Evolutionary conservation across 2,113 vertebrate genomes (phyloP), one percentile per base, ranked within the genome.

Genomic region (Leiothrix lutea): DNA sequence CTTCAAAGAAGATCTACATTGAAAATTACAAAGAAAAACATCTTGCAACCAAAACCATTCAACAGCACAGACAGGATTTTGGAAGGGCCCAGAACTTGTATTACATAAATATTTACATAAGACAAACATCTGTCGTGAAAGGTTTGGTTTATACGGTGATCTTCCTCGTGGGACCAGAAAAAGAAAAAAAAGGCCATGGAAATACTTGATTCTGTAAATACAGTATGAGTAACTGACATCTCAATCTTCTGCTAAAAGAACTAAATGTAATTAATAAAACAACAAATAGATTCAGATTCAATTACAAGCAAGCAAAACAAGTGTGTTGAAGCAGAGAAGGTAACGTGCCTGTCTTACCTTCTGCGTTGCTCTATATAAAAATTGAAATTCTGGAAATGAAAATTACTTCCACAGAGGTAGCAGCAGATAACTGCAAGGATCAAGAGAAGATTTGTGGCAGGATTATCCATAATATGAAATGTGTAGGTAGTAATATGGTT

Each of bases 401-500:
- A 93, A 80, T 73, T 82, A 24, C 58, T 91, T 94, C 58, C 64
- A 66, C 90, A 88, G 81, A 88, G 38, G 66, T 65, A 58, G 66
- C 57, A 91, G 71, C 58, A 86, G 71, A 86, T 73, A 88, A 90
- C 81, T 60, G 44, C 29, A 78, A 93, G 93, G 90, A 96, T 96
- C 90, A 93, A 92, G 56, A 70, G 91, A 57, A 97, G 95, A 96
- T 93, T 95, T 96, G 92, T 70, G 92, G 85, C 74, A 77, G 94
- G 95, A 96, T 90, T 97, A 95, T 73, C 71, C 1, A 0, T 91
- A 86, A 92, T 83, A 80, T 0, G 1, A 92, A 90, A 88, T 78
- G 44, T 83, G 85, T 70, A 90, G 82, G 84, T 82, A 93, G 71
- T 64, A 95, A 90, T 83, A 56, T 47, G 31, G 31, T 90, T 92